These are phyloP conservation scores for Menura novaehollandiae DNA, from an alignment of 2,113 vertebrate species.

Conservation along the genomic window DNA sequence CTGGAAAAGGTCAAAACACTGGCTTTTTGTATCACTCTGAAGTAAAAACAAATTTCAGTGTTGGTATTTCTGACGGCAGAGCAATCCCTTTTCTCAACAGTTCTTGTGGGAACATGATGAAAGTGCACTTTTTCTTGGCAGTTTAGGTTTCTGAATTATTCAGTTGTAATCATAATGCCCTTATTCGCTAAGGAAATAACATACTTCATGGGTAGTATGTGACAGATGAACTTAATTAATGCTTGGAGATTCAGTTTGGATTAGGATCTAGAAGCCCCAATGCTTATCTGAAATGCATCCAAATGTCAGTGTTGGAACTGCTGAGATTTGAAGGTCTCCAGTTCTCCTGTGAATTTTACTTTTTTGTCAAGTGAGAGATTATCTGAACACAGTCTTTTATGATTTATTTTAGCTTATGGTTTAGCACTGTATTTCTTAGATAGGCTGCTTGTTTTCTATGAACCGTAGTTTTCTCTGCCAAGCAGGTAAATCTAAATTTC, in stretches of 20 bases:
- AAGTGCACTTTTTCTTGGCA: not conserved
- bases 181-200: slow-evolving; percentile 30
- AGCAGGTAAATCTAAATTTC: not conserved
- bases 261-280: not conserved
- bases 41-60: not conserved
- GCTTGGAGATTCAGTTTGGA: slow-evolving; percentile 15
- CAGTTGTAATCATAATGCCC: not conserved
- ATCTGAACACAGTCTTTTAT: not conserved
- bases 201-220: slow-evolving; percentile 22
- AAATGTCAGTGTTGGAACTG: not conserved
- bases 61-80: not conserved
- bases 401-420: not conserved
- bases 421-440: not conserved
- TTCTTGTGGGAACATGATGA: not conserved
- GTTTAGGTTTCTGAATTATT: slow-evolving; percentile 29
- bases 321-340: not conserved
- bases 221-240: slow-evolving; percentile 55
- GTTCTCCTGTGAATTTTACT: not conserved
- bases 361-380: not conserved
- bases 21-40: not conserved
- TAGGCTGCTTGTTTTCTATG: not conserved
- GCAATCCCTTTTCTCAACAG: not conserved
- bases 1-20: not conserved
- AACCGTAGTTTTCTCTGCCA: not conserved
- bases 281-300: slow-evolving; percentile 28